Evolutionary conservation across 2,113 vertebrate species (phyloP).

Genomic region (Tragelaphus buxtoni): DNA sequence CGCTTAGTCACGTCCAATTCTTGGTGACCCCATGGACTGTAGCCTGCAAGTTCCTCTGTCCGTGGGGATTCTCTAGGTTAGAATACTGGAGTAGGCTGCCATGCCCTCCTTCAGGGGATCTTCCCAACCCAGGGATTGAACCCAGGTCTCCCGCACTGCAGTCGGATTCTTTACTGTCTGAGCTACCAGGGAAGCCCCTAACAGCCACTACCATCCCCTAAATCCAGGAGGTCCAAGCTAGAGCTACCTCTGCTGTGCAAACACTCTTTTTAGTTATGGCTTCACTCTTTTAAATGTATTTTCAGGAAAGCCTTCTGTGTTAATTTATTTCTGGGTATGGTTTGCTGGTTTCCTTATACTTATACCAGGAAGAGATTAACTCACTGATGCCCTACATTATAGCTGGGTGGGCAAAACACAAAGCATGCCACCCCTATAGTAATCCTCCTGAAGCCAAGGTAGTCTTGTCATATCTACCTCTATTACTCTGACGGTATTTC

Average conservation of each 20-base stretch:
- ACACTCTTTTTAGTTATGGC: not conserved
- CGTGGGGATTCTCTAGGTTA: not conserved
- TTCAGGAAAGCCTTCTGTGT: not conserved
- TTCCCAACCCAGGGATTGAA: not conserved
- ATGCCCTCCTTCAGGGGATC: not conserved
- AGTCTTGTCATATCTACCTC: not conserved
- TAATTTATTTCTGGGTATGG: not conserved
- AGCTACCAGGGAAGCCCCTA: not conserved
- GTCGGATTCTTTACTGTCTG: not conserved
- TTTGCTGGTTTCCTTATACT: conserved; percentile 7
- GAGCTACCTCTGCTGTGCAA: not conserved
- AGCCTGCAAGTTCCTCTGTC: not conserved
- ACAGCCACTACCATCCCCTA: not conserved
- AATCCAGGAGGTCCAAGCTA: not conserved
- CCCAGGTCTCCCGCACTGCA: not conserved
- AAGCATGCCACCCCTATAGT: not conserved
- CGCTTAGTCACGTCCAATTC: not conserved
- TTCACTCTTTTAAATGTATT: conserved; percentile 14
- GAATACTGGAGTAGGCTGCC: not conserved
- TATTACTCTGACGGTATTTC: not conserved
- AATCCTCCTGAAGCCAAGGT: not conserved
- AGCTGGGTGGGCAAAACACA: not conserved
- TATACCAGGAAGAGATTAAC: not conserved
- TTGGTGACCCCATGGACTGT: not conserved
- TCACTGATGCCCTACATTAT: not conserved